Evolutionary conservation across 2,888 invertebrate genomes (phyloP), one percentile per base, ranked within the genome.

Genomic region (Brachyptera risi): DNA sequence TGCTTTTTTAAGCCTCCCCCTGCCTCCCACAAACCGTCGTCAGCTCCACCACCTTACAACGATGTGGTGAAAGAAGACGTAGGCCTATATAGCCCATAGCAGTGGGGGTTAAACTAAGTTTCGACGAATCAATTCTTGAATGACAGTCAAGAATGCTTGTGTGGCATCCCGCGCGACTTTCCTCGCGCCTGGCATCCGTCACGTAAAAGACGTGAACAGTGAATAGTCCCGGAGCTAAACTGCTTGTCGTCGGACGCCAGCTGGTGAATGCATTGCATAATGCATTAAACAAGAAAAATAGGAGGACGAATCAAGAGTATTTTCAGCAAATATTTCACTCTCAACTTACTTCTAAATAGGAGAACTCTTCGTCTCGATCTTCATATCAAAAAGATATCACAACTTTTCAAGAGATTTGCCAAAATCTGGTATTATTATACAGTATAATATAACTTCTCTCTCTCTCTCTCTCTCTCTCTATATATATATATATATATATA

Each of bases 101-200:
- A 19, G 44, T 15, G 35, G 54, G 37, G 54, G 54, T 54, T 54
- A 35, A 54, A 54, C 54, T 37, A 35, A 54, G 54, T 54, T 54
- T 54, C 54, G 17, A 54, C 54, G 37, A 54, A 54, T 54, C 54
- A 54, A 54, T 54, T 54, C 54, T 35, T 54, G 54, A 54, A 54
- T 54, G 54, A 54, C 54, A 54, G 54, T 9, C 38, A 2, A 19
- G 37, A 51, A 51, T 51, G 19, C 37, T 27, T 54, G 11, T 11
- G 19, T 44, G n/a, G n/a, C n/a, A n/a, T n/a, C n/a, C n/a, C n/a
- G n/a, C n/a, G n/a, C n/a, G n/a, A n/a, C n/a, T n/a, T n/a, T n/a
- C n/a, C n/a, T n/a, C 17, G 27, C 50, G 50, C 11, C 50, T 2
- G 15, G n/a, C 50, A 15, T 26, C n/a, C 9, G 31, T 51, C 50